These are phyloP conservation scores for Ctenomys sociabilis DNA, from an alignment of 2,113 vertebrate genomes.

Conservation along the genomic window DNA sequence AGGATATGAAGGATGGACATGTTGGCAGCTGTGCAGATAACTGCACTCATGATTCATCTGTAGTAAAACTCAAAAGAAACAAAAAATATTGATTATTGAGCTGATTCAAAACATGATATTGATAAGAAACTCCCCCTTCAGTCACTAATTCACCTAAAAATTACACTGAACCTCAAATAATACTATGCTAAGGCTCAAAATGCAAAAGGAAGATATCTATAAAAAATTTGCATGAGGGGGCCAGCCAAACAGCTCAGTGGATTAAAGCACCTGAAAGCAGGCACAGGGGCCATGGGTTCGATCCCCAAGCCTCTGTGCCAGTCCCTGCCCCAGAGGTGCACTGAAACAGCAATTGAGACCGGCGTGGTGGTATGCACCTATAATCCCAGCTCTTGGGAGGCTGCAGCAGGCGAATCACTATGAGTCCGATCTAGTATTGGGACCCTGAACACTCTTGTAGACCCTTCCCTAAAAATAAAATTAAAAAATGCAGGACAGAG, in stretches of 20 bases:
- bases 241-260: too few relatives aligned
- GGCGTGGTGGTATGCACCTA: too few relatives aligned
- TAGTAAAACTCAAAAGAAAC: not conserved
- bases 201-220: not conserved
- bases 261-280: too few relatives aligned
- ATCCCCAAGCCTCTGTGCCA: too few relatives aligned
- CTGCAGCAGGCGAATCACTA: too few relatives aligned
- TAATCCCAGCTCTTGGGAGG: too few relatives aligned
- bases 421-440: too few relatives aligned
- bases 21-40: not conserved
- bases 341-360: too few relatives aligned
- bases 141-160: not conserved
- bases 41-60: not conserved
- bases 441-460: too few relatives aligned
- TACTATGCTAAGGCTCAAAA: not conserved
- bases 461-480: too few relatives aligned
- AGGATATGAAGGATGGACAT: not conserved
- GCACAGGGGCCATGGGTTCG: too few relatives aligned
- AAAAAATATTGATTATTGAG: not conserved
- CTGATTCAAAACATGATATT: conserved; percentile 12
- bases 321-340: too few relatives aligned
- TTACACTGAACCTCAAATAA: not conserved
- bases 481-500: not conserved
- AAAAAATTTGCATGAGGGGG: not conserved
- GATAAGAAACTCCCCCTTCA: not conserved